phyloP scores from a whole-genome alignment of 2,888 invertebrate species.

The Himalopsyche kuldschensis region DNA sequence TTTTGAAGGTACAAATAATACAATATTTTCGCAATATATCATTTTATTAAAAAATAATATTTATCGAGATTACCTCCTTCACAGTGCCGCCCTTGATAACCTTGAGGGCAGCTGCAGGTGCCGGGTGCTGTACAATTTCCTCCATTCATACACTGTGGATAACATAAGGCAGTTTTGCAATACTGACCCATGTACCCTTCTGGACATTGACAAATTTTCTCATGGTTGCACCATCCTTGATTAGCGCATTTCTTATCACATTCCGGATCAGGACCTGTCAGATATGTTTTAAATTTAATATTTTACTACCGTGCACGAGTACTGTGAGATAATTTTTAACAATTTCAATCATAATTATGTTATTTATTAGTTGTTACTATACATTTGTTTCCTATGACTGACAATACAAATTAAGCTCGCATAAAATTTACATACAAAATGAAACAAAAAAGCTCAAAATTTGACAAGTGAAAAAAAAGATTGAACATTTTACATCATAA shows the following conservation, averaged over 20 bases:
- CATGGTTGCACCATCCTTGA: conserved; percentile 81
- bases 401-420: not conserved
- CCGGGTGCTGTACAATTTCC: conserved; percentile 91
- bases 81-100: conserved; percentile 87
- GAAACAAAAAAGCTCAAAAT: not conserved
- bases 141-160: conserved; percentile 91
- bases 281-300: too few relatives aligned
- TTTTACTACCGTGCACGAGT: too few relatives aligned
- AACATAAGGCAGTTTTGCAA: conserved; percentile 86
- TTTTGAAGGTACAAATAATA: too few relatives aligned
- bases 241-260: conserved; percentile 86
- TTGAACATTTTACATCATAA: not conserved
- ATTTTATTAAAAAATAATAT: too few relatives aligned
- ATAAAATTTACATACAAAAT: not conserved
- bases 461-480: not conserved
- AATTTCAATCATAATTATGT: not conserved
- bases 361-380: not conserved
- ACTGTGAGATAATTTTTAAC: too few relatives aligned
- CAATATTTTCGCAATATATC: too few relatives aligned
- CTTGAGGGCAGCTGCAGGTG: conserved; percentile 83
- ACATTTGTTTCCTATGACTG: not conserved
- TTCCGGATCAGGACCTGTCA: conserved; percentile 81
- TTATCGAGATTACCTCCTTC: conserved; percentile 71
- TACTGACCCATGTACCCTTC: conserved; percentile 91
- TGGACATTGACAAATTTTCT: conserved; percentile 84